Evolutionary conservation across 37 sponge, comb jelly and placozoan species (phyloP), one percentile per base, ranked within the genome.

Genomic region (Lycopodina hypogea): DNA sequence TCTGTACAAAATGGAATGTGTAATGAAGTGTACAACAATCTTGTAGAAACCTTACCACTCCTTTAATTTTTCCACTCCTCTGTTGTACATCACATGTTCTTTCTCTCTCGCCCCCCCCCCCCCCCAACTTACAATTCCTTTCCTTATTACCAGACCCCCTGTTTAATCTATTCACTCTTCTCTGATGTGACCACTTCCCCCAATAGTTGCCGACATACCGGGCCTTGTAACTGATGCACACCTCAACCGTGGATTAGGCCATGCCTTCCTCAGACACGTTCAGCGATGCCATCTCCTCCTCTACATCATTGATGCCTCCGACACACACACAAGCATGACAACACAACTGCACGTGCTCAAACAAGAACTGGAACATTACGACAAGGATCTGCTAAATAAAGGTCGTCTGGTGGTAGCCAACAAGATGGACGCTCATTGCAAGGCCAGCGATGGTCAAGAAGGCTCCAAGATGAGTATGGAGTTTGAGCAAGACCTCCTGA

Each of bases 141-240:
- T 9, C 4, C 48, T 45, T 9, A 45, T 45, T 9, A 45, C 48
- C 48, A 12, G 8, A 9, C 48, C 48, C 48, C 48, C 9, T 45
- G 8, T 45, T 45, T 45, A 7, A 60, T 45, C 48, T 3, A 68
- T 7, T 8, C 68, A 9, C 68, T 8, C 68, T 8, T 42, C 51
- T 42, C 28, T 52, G n/a, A n/a, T n/a, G n/a, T n/a, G n/a, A n/a
- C 72, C 68, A 3, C 38, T 30, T 30, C 26, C 38, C 26, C 26
- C 38, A 34, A 14, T 70, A 86, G 97, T 99, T 77, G 99, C 99
- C 32, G 99, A 99, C 64, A 99, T 99, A 42, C 99, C 99, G 53
- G 99, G 99, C 8, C 76, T 99, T n/a, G 68, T 99, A 3, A 81
- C 83, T 6, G 99, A 96, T 56, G 97, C 97, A 38, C 94, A 93